Base-by-base conservation (phyloP, 2,797 vertebrate species). In the Botia kubotai region DNA sequence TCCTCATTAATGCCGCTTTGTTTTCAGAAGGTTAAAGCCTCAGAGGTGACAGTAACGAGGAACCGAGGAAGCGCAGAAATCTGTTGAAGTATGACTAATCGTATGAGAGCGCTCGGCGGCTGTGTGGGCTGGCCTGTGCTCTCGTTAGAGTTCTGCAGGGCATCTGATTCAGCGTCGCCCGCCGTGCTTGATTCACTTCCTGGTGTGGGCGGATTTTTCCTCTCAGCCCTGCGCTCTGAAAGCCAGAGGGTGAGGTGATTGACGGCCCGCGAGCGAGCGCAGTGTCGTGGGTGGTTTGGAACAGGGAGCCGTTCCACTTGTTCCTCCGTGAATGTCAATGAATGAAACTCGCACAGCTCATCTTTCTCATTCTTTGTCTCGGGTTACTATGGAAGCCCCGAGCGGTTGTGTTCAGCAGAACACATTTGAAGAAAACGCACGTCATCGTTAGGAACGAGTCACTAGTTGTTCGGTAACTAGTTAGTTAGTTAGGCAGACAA, bases 181-280 rank as follows among this genome's bases (percentile, higher is more conserved):
- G 71, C 73, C 26, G 57, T 17, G 60, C 72, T 82, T 85, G 81
- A 83, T 80, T 87, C 86, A 82, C 79, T 87, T 87, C 86, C 86
- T 85, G 79, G 71, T 85, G 86, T 87, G 81, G 86, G 86, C 6
- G 82, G 63, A 85, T 82, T 77, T 80, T 82, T 83, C 77, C 79
- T 66, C 48, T 85, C 58, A 6, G 67, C 52, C 55, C 77, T 53
- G 68, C 36, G 63, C 39, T 79, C 39, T 57, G 23, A 86, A 81
- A 78, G 83, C 67, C 58, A n/a, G 50, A 62, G 72, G 83, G 72
- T 82, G 79, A 74, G 53, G 75, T 81, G 76, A 87, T 77, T 85
- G 86, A 83, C 81, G 50, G 76, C 72, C 60, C 52, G 21, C 2
- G 50, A 29, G 70, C 77, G 58, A 29, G 70, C 77, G 58, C 68